phyloP scores from a whole-genome alignment of 2,797 vertebrate genomes.

The Synaphobranchus kaupii region DNA sequence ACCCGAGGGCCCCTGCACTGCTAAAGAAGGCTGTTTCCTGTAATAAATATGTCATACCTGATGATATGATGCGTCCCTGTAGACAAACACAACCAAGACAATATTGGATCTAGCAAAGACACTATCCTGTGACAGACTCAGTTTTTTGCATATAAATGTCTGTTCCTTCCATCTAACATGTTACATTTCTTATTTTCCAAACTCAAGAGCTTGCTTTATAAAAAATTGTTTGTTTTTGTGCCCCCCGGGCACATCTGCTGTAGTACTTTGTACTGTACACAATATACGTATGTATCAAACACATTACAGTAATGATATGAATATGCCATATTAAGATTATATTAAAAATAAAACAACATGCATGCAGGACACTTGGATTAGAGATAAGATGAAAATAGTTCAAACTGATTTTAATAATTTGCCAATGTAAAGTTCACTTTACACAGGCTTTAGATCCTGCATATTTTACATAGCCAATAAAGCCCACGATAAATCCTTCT shows the following conservation, averaged over 20 bases:
- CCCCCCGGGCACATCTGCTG: neutral
- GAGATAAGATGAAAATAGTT: too few relatives aligned
- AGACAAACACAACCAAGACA: neutral
- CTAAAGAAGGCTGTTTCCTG: neutral
- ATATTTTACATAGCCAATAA: too few relatives aligned
- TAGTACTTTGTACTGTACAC: neutral
- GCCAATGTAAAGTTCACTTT: too few relatives aligned
- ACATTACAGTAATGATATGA: neutral
- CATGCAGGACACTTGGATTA: too few relatives aligned
- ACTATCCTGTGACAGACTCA: neutral
- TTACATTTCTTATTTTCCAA: neutral
- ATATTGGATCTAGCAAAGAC: neutral
- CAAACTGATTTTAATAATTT: too few relatives aligned
- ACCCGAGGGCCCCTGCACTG: neutral
- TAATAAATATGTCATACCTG: slow-evolving; percentile 3
- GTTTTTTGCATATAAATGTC: neutral
- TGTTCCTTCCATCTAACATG: neutral
- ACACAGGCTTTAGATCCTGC: too few relatives aligned
- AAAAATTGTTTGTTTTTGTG: neutral
- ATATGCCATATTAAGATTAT: neutral
- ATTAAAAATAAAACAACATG: too few relatives aligned
- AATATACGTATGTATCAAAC: neutral
- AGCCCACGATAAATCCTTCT: too few relatives aligned
- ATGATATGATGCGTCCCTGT: neutral
- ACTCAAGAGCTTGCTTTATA: neutral